Percentiles rank a stretch among this genome's conserved stretches.
These are phyloP conservation scores for Ornithoptera alexandrae DNA, from an alignment of 2,888 invertebrate genomes.

Conservation along the genomic window DNA sequence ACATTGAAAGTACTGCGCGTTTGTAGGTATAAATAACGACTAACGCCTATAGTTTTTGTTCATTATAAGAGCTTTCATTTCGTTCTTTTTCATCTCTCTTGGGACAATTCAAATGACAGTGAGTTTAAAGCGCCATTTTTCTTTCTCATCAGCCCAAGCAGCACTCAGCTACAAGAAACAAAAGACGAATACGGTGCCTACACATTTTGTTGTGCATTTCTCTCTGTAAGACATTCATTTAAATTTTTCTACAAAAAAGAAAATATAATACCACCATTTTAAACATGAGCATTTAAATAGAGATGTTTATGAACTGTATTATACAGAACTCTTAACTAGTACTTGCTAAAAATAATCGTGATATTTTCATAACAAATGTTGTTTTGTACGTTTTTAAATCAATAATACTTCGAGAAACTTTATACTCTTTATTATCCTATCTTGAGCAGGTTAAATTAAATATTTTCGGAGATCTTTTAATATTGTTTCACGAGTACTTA, in stretches of 20 bases:
- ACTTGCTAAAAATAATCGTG: neutral
- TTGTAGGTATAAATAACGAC: conserved; percentile 4
- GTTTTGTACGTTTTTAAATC: no score
- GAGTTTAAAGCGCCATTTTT: conserved; percentile 29
- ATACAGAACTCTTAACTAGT: neutral
- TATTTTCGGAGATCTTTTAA: no score
- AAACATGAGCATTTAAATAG: neutral
- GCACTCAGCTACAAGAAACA: conserved; percentile 24
- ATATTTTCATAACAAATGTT: no score
- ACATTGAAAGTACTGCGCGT: neutral
- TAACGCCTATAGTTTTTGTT: conserved; percentile 23
- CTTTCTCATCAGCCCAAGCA: conserved; percentile 28
- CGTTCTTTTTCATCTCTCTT: conserved; percentile 20
- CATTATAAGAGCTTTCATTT: conserved; percentile 18
- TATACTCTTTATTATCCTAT: no score
- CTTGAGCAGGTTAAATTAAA: no score
- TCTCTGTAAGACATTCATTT: conserved; percentile 5
- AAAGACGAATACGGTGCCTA: conserved; percentile 23
- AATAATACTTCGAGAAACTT: no score
- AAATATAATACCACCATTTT: neutral
- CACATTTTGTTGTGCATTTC: conserved; percentile 22
- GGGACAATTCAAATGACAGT: conserved; percentile 27
- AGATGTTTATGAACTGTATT: conserved; percentile 1
- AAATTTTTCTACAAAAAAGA: neutral
- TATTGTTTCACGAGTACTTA: no score